Base-by-base conservation (phyloP, 2,113 vertebrate species). In the Malurus alboscapulatus region DNA sequence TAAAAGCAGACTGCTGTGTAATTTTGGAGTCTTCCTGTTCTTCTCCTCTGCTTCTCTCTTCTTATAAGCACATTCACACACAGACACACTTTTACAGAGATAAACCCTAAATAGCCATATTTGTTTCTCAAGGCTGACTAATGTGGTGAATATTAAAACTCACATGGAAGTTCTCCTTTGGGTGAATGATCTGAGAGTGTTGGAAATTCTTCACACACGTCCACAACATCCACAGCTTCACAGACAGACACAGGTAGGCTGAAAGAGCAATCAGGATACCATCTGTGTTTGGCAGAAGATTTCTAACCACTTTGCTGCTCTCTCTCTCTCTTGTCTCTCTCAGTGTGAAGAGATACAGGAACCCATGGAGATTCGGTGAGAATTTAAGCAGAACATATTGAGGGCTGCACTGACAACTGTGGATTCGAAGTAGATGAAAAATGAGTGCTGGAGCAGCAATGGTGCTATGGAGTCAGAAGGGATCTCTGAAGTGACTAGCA, bases 261-360 rank as follows among this genome's bases (percentile, higher is more conserved):
- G 73, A 95, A 96, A 95, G 84, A 96, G 92, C 92, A 95, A 94
- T 94, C 92, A 72, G 42, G 44, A 53, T 82, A 63, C 91, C 94
- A 96, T 96, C 94, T 93, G 87, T 93, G 78, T 89, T 79, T 91
- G 42, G 93, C 87, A 96, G 83, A 92, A 96, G 79, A 96, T 89
- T 93, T 94, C 86, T 88, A 93, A 85, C 84, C 77, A 77, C 65
- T 67, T 93, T 82, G 92, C 79, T 73, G 66, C 87, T 94, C 68
- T 62, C 72, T 92, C 54, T 83, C 59, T 84, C 57, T 88, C 88
- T 96, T 66, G 6, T 92, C 59, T 86, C 26, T 84, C 74, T 93
- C 55, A 90, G 78, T 66, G 74, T 74, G 77, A 97, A 97, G 76
- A 93, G 58, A 88, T 77, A 58, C 72, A 85, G 68, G 81, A 96